Conservation (phyloP, 2,797 vertebrate species). For the Semaprochilodus insignis region DNA sequence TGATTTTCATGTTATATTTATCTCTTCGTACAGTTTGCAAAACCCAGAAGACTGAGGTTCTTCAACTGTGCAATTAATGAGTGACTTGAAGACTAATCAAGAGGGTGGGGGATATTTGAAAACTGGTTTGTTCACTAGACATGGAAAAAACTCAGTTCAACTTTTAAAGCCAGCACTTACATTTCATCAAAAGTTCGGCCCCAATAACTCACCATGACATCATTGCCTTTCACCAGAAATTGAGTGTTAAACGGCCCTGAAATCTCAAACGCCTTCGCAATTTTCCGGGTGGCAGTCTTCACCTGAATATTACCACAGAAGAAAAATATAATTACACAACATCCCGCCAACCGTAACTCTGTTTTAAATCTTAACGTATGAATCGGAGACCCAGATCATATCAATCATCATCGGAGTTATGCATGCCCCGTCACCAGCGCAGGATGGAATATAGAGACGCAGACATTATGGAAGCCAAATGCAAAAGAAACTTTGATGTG, state of each 20-base stretch:
- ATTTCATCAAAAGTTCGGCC: conserved; percentile 38
- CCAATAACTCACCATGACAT: conserved; percentile 90
- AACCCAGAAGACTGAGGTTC: background rate
- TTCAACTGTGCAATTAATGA: background rate
- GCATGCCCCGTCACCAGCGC: conserved; percentile 18
- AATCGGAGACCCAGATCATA: conserved; percentile 26
- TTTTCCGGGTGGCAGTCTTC: conserved; percentile 89
- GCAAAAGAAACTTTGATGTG: conserved; percentile 30
- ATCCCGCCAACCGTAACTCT: conserved; percentile 32
- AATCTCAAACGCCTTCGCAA: conserved; percentile 92
- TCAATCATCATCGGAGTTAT: conserved; percentile 35
- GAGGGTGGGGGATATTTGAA: too few species aligned
- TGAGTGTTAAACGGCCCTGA: conserved; percentile 96
- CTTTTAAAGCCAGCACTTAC: conserved; percentile 45
- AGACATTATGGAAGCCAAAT: conserved; percentile 19
- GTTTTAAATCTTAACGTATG: conserved; percentile 25
- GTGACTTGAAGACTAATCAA: background rate
- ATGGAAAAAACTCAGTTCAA: conserved; percentile 45
- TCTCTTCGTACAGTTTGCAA: background rate
- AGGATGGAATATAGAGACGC: conserved; percentile 9
- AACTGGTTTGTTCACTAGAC: background rate
- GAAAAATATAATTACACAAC: conserved; percentile 18
- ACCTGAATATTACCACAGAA: conserved; percentile 74
- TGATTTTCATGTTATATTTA: background rate
- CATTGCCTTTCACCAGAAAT: conserved; percentile 93